Percentiles rank a stretch among this genome's conserved stretches.
phyloP scores from a whole-genome alignment of 2,888 invertebrate species.

The Lycaena phlaeas region DNA sequence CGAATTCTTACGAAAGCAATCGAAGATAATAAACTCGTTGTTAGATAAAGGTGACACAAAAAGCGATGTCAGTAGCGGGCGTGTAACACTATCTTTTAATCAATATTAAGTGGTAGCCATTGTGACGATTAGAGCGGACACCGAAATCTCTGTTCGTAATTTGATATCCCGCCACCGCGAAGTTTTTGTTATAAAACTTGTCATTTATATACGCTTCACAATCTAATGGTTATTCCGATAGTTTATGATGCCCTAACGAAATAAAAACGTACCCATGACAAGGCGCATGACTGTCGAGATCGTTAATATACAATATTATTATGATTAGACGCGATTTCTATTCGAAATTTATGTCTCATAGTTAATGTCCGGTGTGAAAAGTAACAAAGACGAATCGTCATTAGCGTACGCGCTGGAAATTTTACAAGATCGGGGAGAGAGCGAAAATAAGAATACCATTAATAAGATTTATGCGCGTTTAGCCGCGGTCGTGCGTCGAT shows the following conservation, averaged over 20 bases:
- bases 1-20: conserved; percentile 42
- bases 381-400: conserved; percentile 35
- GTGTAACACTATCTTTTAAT: conserved; percentile 70
- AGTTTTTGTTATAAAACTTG: conserved; percentile 12
- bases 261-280: neutral
- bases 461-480: conserved; percentile 66
- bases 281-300: neutral
- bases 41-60: conserved; percentile 64
- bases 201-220: neutral
- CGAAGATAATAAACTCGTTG: conserved; percentile 61
- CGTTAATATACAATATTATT: conserved; percentile 46
- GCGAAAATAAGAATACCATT: conserved; percentile 64
- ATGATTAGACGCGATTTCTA: conserved; percentile 46
- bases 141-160: conserved; percentile 60
- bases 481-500: conserved; percentile 62
- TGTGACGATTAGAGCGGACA: conserved; percentile 67
- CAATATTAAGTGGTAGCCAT: conserved; percentile 71
- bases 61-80: conserved; percentile 66
- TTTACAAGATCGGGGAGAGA: conserved; percentile 52
- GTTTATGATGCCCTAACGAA: conserved; percentile 5
- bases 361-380: conserved; percentile 17
- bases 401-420: conserved; percentile 42
- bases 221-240: neutral
- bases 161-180: conserved; percentile 30
- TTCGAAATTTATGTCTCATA: conserved; percentile 35